Base-by-base conservation (phyloP, 2,797 vertebrate genomes). In the Tiaroga cobitis region DNA sequence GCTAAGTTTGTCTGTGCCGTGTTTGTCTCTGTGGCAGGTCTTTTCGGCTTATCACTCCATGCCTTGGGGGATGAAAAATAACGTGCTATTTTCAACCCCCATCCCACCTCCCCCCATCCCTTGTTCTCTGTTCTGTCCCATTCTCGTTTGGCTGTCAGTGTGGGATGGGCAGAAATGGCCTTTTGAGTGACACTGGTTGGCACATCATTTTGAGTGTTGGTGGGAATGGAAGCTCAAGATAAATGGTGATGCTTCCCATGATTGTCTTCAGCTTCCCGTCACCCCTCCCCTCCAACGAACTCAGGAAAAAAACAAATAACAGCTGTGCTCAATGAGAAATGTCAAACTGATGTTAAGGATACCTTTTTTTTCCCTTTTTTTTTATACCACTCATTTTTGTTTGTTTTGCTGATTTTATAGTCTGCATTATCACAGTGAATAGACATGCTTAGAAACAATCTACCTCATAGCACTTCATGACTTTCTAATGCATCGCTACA, bases 141-240 rank as follows among this genome's bases (percentile, higher is more conserved):
- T 81, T 82, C 32, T 72, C 80, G 18, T 51, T 83, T 9, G 18
- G 43, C 78, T 86, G 69, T 82, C 85, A 76, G 51, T 88, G 83
- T 85, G 88, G 90, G 88, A 90, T 91, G 91, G 92, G 92, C 93
- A 94, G 90, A 93, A 94, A 95, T 93, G 94, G 92, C 92, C 93
- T 93, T 95, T 93, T 95, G 93, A 95, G 92, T 93, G 94, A 94
- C 93, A 93, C 82, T 69, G 92, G 87, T 91, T 90, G 92, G 90
- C 90, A 75, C 91, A 90, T 88, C 89, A 92, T 93, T 93, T 91
- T 90, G 87, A 84, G 80, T 88, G 90, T 92, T 92, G 88, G 89
- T 84, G 43, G 67, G 74, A 93, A 91, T 92, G 91, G 83, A 89
- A 90, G 90, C 91, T 88, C 83, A 85, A 91, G 92, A 94, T 91